Conservation (phyloP, 2,888 invertebrate genomes). For the Sialis lutaria region DNA sequence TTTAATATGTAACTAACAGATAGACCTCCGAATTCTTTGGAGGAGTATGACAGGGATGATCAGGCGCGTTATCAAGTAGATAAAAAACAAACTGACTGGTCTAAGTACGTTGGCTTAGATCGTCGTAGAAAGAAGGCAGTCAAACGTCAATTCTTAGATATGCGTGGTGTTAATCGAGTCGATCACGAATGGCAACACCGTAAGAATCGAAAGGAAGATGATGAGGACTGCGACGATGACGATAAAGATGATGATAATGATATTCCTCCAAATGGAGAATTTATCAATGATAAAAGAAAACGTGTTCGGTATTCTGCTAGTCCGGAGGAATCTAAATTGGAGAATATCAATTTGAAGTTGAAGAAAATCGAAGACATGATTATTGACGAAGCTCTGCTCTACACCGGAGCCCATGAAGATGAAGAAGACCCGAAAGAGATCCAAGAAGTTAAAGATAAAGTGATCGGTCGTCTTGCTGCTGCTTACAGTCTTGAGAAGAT, state of each 20-base stretch:
- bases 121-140: constrained; percentile 51
- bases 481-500: constrained; percentile 76
- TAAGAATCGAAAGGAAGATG: no score
- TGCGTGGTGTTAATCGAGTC: no score
- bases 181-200: no score
- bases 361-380: constrained; percentile 61
- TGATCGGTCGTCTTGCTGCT: constrained; percentile 55
- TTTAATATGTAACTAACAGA: no score
- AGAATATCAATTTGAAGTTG: constrained; percentile 54
- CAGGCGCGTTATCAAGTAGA: constrained; percentile 24
- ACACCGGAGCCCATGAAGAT: constrained; percentile 45
- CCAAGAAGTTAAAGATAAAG: constrained; percentile 54
- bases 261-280: no score
- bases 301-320: no score
- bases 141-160: constrained; percentile 3
- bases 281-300: no score
- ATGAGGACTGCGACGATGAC: no score
- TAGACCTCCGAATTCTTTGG: no score
- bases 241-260: no score
- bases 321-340: constrained; percentile 36
- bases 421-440: constrained; percentile 39
- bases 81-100: constrained; percentile 76
- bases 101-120: constrained; percentile 73
- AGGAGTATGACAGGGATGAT: no score
- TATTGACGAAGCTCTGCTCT: constrained; percentile 61